Conservation (phyloP, 2,797 vertebrate species). For the Taenioides sp. region DNA sequence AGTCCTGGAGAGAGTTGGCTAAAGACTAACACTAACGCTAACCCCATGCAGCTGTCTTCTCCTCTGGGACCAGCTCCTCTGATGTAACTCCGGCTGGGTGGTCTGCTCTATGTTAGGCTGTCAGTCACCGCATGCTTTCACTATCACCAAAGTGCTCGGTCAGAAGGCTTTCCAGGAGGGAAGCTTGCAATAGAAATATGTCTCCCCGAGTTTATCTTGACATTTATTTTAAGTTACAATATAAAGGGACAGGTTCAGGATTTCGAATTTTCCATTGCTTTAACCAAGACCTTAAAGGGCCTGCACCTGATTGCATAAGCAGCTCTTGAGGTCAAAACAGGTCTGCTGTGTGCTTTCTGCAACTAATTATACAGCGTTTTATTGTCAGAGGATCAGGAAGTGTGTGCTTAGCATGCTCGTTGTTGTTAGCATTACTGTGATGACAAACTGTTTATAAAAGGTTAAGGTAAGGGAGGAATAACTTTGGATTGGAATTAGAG, state of each 20-base stretch:
- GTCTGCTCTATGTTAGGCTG: conserved; percentile 34
- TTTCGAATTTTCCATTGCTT: too few species aligned
- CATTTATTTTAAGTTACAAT: background rate
- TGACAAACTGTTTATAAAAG: too few species aligned
- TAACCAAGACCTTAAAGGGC: too few species aligned
- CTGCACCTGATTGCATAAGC: too few species aligned
- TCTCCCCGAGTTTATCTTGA: background rate
- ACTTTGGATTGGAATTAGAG: too few species aligned
- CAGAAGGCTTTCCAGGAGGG: conserved; percentile 6
- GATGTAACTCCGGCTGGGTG: conserved; percentile 62
- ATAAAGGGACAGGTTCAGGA: background rate
- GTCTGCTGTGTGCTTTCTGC: too few species aligned
- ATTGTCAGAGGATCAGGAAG: too few species aligned
- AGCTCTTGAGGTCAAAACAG: too few species aligned
- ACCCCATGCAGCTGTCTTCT: conserved; percentile 26
- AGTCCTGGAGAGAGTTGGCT: background rate
- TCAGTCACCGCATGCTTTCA: conserved; percentile 19
- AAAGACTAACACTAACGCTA: conserved; percentile 21
- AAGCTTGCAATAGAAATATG: background rate
- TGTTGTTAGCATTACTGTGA: too few species aligned
- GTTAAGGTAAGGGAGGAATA: too few species aligned
- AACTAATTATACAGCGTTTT: too few species aligned
- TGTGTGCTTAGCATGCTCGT: too few species aligned
- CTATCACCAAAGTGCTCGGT: conserved; percentile 6
- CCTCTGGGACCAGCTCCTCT: conserved; percentile 37